Evolutionary conservation across 2,888 invertebrate species (phyloP).

Genomic region (Hypomecis punctinalis): DNA sequence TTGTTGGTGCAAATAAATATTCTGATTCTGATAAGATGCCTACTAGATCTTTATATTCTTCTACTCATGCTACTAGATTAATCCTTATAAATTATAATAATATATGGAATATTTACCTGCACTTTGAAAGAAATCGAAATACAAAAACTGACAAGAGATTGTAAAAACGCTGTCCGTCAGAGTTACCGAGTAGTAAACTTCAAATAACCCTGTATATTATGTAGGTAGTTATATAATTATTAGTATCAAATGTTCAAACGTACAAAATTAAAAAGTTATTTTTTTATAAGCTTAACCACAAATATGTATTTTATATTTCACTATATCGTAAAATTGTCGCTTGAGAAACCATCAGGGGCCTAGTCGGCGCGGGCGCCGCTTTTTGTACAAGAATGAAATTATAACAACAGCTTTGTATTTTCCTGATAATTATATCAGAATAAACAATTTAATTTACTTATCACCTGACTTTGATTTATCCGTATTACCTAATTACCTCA

Average conservation of each 20-base stretch:
- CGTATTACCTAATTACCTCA: neutral
- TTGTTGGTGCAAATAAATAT: no score
- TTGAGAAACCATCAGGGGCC: slow-evolving; percentile 51
- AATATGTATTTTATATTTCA: slow-evolving; percentile 13
- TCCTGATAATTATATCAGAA: slow-evolving; percentile 87
- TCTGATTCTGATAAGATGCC: no score
- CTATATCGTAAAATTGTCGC: slow-evolving; percentile 25
- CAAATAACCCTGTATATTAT: neutral
- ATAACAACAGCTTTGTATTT: slow-evolving; percentile 83
- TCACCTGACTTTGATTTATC: slow-evolving; percentile 63
- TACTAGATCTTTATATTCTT: no score
- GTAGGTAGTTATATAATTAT: neutral
- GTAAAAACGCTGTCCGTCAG: neutral
- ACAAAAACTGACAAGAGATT: no score
- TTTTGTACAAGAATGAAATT: slow-evolving; percentile 74
- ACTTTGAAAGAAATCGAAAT: no score
- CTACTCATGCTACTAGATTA: no score
- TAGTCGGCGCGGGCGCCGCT: slow-evolving; percentile 74
- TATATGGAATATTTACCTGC: no score
- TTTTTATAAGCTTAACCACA: neutral
- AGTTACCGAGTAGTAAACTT: neutral
- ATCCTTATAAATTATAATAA: no score
- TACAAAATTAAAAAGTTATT: neutral
- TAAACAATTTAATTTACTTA: slow-evolving; percentile 78
- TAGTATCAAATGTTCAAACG: neutral